Conservation (phyloP, 2,797 vertebrate species). For the Lemur catta region DNA sequence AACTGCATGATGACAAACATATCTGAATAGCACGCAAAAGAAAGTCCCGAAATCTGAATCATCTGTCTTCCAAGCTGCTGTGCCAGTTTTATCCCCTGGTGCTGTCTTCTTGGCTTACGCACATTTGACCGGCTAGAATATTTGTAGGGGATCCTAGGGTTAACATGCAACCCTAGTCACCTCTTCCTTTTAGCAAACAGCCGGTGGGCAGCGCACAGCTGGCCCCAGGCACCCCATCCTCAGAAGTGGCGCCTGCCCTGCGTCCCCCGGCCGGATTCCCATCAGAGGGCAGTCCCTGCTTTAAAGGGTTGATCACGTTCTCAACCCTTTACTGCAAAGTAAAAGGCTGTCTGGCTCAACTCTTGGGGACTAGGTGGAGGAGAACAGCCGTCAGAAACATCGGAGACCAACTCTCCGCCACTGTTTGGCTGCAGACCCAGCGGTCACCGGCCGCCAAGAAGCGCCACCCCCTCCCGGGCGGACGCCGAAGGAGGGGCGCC, state of each 20-base stretch:
- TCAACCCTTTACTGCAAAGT: background rate
- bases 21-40: constrained; percentile 28
- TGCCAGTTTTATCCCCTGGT: constrained; percentile 46
- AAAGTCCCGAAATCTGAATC: background rate
- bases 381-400: background rate
- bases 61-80: background rate
- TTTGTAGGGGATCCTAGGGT: background rate
- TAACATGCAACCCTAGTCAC: constrained; percentile 12
- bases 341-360: constrained; percentile 3
- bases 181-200: background rate
- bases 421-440: constrained; percentile 25
- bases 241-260: background rate
- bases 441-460: background rate
- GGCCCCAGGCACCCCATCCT: background rate
- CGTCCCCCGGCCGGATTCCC: background rate
- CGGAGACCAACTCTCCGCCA: constrained; percentile 11
- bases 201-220: background rate
- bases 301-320: background rate
- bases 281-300: background rate
- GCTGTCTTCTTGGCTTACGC: constrained; percentile 49
- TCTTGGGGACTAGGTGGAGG: background rate
- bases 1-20: constrained; percentile 59
- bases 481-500: background rate
- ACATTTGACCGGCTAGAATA: constrained; percentile 39
- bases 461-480: constrained; percentile 28